Conservation (phyloP, 2,797 vertebrate species). For the Champsocephalus esox region DNA sequence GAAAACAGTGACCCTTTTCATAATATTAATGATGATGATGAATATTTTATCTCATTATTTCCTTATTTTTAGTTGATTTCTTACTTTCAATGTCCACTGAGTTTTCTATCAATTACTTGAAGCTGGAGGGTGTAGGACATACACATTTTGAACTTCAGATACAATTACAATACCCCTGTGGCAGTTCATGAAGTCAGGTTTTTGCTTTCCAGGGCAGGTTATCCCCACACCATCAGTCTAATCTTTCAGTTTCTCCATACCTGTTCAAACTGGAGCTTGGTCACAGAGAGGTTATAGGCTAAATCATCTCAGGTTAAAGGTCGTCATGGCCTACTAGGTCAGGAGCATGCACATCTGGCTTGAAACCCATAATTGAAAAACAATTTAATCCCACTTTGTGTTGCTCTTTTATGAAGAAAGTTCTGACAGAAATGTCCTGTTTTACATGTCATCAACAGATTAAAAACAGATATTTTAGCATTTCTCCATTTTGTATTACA, state of each 20-base stretch:
- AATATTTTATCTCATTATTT: background rate
- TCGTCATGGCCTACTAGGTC: constrained; percentile 15
- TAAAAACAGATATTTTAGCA: background rate
- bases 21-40: background rate
- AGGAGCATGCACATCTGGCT: constrained; percentile 21
- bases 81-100: constrained; percentile 1
- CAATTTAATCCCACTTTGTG: background rate
- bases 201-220: constrained; percentile 44
- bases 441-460: background rate
- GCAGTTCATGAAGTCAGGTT: background rate
- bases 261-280: constrained; percentile 59
- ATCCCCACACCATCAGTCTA: constrained; percentile 53
- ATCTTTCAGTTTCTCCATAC: constrained; percentile 38
- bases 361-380: constrained; percentile 25
- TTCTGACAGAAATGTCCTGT: background rate
- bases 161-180: constrained; percentile 31
- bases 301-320: constrained; percentile 51
- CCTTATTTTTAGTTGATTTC: background rate
- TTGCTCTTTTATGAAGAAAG: background rate
- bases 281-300: constrained; percentile 42
- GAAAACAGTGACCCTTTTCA: background rate
- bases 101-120: constrained; percentile 11
- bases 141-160: constrained; percentile 52
- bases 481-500: background rate
- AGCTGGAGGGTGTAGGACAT: constrained; percentile 11